Base-by-base conservation (phyloP, 1,140 invertebrate genomes). In the Amyelois transitella region DNA sequence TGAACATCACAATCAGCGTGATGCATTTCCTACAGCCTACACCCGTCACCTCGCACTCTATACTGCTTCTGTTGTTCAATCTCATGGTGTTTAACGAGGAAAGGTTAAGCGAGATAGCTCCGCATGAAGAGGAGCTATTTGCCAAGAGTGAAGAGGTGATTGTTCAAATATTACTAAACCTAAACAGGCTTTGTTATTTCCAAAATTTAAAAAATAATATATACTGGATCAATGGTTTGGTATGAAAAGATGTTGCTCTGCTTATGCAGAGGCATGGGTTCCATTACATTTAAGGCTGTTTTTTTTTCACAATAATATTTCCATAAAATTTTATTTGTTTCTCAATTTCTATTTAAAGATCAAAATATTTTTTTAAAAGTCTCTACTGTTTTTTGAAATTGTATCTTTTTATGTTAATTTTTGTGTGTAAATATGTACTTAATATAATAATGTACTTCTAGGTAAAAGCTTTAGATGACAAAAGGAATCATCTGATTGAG, bases 401-500 rank as follows among this genome's bases (percentile, higher is more conserved):
- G n/a, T n/a, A n/a, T n/a, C n/a, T n/a, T n/a, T n/a, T n/a, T n/a
- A n/a, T n/a, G n/a, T n/a, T n/a, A n/a, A n/a, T n/a, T n/a, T n/a
- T n/a, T n/a, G n/a, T n/a, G n/a, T n/a, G n/a, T n/a, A n/a, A n/a
- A 24, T 54, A 6, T 18, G 24, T 54, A 22, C 2, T 4, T 18
- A 32, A 51, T 18, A 38, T 38, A 24, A 14, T 43, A 24, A 78
- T 77, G 43, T 59, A 18, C 18, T 44, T 48, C 18, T n/a, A 86
- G 83, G 70, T 86, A 2, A 78, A 78, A 69, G 22, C 19, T 19
- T 64, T 86, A 49, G 77, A 80, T 53, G 67, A 84, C 21, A 69
- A 56, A 53, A 86, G 79, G 49, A 78, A 81, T 52, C 69, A 60
- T 48, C 55, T 81, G 6, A 25, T 81, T 14, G 69, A 74, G 48